Percentiles rank a stretch among this genome's conserved stretches.
These are phyloP conservation scores for Maconellicoccus hirsutus DNA, from an alignment of 1,140 invertebrate species.

Conservation along the genomic window DNA sequence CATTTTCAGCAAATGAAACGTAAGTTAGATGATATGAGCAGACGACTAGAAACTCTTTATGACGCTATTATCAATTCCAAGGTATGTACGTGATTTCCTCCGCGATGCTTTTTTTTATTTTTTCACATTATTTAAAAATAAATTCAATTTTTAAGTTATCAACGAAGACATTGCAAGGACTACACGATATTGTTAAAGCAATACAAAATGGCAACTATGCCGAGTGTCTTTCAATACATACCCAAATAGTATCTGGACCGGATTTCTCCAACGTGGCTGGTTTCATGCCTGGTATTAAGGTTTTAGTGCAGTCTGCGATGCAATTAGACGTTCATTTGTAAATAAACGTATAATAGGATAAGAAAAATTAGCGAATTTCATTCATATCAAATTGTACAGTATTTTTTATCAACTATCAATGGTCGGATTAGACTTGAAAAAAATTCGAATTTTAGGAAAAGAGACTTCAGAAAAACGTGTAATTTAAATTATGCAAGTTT, in stretches of 20 bases:
- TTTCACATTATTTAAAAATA: background rate
- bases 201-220: constrained; percentile 61
- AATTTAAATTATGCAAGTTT: no score
- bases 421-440: no score
- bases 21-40: constrained; percentile 77
- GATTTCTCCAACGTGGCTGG: constrained; percentile 83
- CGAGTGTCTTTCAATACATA: constrained; percentile 53
- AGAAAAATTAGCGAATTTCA: no score
- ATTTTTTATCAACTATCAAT: no score
- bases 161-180: constrained; percentile 51
- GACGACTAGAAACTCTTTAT: constrained; percentile 73
- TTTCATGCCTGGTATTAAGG: constrained; percentile 84
- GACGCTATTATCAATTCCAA: constrained; percentile 71
- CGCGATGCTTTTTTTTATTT: background rate
- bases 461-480: no score
- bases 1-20: constrained; percentile 68
- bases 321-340: constrained; percentile 50
- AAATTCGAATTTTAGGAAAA: no score
- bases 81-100: constrained; percentile 43
- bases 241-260: constrained; percentile 52
- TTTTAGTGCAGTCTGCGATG: constrained; percentile 66
- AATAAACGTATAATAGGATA: no score
- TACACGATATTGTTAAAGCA: constrained; percentile 66
- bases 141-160: constrained; percentile 49
- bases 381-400: no score